These are phyloP conservation scores for Candoia aspera DNA, from an alignment of 2,113 vertebrate genomes.

Conservation along the genomic window DNA sequence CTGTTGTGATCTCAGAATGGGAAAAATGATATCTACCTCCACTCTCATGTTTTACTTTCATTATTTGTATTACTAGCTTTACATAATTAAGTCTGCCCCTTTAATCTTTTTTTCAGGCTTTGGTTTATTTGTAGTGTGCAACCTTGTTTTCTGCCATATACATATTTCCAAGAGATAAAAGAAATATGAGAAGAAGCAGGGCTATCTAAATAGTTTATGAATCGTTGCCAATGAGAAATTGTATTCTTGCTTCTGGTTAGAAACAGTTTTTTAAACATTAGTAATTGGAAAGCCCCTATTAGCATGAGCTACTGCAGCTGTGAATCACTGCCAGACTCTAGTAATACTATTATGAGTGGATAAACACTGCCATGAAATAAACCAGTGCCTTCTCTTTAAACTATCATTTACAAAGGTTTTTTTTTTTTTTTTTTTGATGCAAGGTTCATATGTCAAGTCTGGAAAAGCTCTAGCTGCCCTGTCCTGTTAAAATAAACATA, in stretches of 20 bases:
- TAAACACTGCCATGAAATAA: conserved; percentile 47
- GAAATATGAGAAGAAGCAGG: conserved; percentile 40
- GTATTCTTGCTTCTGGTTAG: conserved; percentile 53
- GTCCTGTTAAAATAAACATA: conserved; percentile 45
- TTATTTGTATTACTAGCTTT: not conserved
- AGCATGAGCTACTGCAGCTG: conserved; percentile 57
- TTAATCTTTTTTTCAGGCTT: not conserved
- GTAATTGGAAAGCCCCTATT: conserved; percentile 59
- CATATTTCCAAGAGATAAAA: conserved; percentile 43
- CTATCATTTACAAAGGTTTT: conserved; percentile 52
- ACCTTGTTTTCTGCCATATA: conserved; percentile 18
- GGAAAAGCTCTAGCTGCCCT: conserved; percentile 53
- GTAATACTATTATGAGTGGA: conserved; percentile 55
- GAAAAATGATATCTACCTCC: not conserved
- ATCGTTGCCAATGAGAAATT: conserved; percentile 33
- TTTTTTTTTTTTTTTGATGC: conserved; percentile 56
- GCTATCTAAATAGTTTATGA: conserved; percentile 35
- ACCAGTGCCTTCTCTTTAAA: conserved; percentile 46
- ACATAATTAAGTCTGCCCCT: not conserved
- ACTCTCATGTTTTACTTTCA: conserved; percentile 8
- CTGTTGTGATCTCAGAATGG: not conserved
- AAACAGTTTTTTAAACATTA: conserved; percentile 59
- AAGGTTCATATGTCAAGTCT: conserved; percentile 50
- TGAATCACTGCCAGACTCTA: conserved; percentile 58
- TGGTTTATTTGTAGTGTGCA: not conserved